Base-by-base conservation (phyloP, 1,140 invertebrate species). In the Drosophila quadrilineata region DNA sequence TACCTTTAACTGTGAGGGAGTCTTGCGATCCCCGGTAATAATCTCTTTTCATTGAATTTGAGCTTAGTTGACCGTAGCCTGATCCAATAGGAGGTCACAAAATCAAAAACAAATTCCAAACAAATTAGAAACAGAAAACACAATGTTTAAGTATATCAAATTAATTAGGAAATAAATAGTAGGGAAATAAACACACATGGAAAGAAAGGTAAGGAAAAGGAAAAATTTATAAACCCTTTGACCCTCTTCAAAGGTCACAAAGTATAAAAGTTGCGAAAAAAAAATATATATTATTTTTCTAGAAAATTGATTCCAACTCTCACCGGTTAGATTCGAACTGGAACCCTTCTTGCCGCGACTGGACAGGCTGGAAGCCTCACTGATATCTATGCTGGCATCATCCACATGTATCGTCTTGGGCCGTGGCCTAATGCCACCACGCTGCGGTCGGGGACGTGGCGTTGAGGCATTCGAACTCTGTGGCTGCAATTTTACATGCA, bases 341-440 rank as follows among this genome's bases (percentile, higher is more conserved):
- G 95, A 96, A 57, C 95, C 95, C 80, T 95, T 95, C 86, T 95
- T 95, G 35, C 94, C 93, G 59, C 93, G 91, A 91, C 93, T 93
- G 67, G 93, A 93, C 59, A 94, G 93, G 65, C 95, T 92, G 75
- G 93, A 93, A 65, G 94, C 94, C 66, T 95, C 94, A 56, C 94
- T 93, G 69, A 94, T 92, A 68, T 94, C 93, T 56, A 93, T 92
- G n/a, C 94, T 88, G 57, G 93, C 94, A 74, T 93, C 93, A 89
- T 96, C 96, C 41, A 96, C 95, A 77, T 96, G 95, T 62, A 97
- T 97, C 9, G 96, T 96, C 90, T 96, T 96, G 28, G 95, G 96
- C 24, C 95, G 91, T 41, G 95, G 95, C 49, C 95, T 91, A 76
- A n/a, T n/a, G 89, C 89, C 24, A 67, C 77, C n/a, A 64, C 79